A percentile compares a stretch with the other conserved stretches of the same genome.
phyloP scores from a whole-genome alignment of 2,113 vertebrate genomes.

The Cryptotis parvus region DNA sequence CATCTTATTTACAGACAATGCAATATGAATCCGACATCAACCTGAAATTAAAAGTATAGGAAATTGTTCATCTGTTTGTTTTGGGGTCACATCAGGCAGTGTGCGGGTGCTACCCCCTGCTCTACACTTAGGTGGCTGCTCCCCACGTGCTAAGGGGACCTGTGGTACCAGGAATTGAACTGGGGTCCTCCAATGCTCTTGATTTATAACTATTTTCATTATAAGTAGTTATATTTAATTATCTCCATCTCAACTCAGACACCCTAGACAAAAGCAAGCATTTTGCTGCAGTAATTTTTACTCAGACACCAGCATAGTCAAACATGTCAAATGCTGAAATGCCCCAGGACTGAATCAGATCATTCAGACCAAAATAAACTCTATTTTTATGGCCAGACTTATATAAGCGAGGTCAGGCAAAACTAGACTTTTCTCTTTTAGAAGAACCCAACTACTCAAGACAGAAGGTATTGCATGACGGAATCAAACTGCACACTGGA shows the following conservation, averaged over 20 bases:
- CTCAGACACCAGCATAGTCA: neutral
- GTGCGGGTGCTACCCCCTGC: too few relatives aligned
- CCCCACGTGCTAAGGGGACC: too few relatives aligned
- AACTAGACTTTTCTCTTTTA: neutral
- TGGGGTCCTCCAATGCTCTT: too few relatives aligned
- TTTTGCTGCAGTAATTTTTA: slow-evolving; percentile 21
- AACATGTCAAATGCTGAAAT: slow-evolving; percentile 5
- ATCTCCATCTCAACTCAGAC: slow-evolving; percentile 39
- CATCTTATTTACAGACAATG: neutral
- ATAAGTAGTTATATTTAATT: neutral
- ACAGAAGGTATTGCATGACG: neutral
- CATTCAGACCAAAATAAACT: slow-evolving; percentile 33
- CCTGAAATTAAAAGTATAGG: neutral
- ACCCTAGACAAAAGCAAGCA: slow-evolving; percentile 31
- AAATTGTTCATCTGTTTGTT: neutral
- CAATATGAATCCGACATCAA: slow-evolving; percentile 9
- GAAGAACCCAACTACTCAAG: slow-evolving; percentile 20
- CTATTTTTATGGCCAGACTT: slow-evolving; percentile 40
- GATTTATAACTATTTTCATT: too few relatives aligned
- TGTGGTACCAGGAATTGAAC: too few relatives aligned
- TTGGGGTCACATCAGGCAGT: too few relatives aligned
- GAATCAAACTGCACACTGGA: slow-evolving; percentile 44
- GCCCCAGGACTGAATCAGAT: neutral
- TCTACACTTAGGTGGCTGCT: too few relatives aligned
- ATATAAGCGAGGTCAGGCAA: slow-evolving; percentile 45